phyloP scores from a whole-genome alignment of 2,113 vertebrate genomes.

The Isichthys henryi region DNA sequence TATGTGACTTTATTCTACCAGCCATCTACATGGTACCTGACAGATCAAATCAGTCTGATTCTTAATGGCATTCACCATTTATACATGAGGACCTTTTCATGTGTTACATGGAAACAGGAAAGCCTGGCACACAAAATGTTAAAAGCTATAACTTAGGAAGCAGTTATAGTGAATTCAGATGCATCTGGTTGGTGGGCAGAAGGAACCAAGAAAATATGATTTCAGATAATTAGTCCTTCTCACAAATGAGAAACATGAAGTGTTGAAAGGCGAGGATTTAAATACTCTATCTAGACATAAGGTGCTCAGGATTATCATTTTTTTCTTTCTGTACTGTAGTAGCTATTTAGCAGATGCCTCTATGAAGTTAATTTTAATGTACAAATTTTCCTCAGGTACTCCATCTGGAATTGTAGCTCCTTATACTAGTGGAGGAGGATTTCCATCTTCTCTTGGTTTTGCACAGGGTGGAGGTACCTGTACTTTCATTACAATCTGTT shows the following conservation, averaged over 20 bases:
- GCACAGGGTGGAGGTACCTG: slow-evolving; percentile 60
- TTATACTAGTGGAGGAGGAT: slow-evolving; percentile 64
- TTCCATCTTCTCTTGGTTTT: slow-evolving; percentile 61
- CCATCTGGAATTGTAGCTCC: slow-evolving; percentile 62
- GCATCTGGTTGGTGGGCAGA: not conserved
- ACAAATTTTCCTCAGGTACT: slow-evolving; percentile 40
- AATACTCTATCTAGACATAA: not conserved
- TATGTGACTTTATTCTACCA: not conserved
- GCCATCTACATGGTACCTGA: not conserved
- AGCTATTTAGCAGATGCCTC: not conserved
- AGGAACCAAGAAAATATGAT: not conserved
- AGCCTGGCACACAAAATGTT: not conserved
- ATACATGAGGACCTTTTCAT: not conserved
- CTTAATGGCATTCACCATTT: not conserved
- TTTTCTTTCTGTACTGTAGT: slow-evolving; percentile 9
- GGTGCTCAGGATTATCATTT: not conserved
- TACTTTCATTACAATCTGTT: slow-evolving; percentile 28
- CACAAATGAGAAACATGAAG: not conserved
- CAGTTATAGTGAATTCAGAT: not conserved
- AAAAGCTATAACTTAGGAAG: not conserved
- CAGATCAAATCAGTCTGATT: not conserved
- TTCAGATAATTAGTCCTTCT: slow-evolving; percentile 19
- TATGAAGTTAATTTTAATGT: slow-evolving; percentile 9
- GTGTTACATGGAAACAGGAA: not conserved
- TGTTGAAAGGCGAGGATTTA: slow-evolving; percentile 6